Evolutionary conservation across 2,797 vertebrate genomes (phyloP), one percentile per base, ranked within the genome.

Genomic region (Tokudaia tokunoshimensis): DNA sequence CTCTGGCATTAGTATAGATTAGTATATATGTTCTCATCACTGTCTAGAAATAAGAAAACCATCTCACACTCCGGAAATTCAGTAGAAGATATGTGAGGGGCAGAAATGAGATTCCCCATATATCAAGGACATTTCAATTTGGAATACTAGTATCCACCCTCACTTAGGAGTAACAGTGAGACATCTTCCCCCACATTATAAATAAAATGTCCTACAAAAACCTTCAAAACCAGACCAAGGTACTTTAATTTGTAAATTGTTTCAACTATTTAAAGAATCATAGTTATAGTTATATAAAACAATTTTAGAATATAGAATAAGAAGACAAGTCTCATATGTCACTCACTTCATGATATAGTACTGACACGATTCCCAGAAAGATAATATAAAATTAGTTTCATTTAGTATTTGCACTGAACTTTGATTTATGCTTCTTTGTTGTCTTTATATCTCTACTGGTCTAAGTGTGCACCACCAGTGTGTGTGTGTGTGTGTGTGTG

Each of bases 341-440:
- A 67, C 11, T 34, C 50, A 91, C 24, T 67, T 57, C 31, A 70
- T 57, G 26, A 79, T 57, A 47, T 26, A 82, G 12, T 50, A 78
- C 6, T 24, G 74, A 29, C 80, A 82, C 1, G 15, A 41, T 81
- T 70, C n/a, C 85, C 9, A 41, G 78, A 90, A 67, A 81, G 67
- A 86, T 57, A 1, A 44, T 61, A 44, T 44, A 67, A 95, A 86
- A 84, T 59, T 55, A 67, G 78, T 92, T 97, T 92, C 52, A 15
- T 26, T 91, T 72, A 24, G 59, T 37, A 34, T 86, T 92, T 80
- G 80, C 67, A 31, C n/a, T 85, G 29, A 12, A 31, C n/a, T 50
- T 80, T 67, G n/a, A 93, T 85, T 78, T 80, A 19, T 87, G 63
- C 8, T n/a, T 87, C 70, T 19, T 44, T 65, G 13, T 70, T 41